Base-by-base conservation (phyloP, 2,888 invertebrate genomes). In the Acleris laterana region DNA sequence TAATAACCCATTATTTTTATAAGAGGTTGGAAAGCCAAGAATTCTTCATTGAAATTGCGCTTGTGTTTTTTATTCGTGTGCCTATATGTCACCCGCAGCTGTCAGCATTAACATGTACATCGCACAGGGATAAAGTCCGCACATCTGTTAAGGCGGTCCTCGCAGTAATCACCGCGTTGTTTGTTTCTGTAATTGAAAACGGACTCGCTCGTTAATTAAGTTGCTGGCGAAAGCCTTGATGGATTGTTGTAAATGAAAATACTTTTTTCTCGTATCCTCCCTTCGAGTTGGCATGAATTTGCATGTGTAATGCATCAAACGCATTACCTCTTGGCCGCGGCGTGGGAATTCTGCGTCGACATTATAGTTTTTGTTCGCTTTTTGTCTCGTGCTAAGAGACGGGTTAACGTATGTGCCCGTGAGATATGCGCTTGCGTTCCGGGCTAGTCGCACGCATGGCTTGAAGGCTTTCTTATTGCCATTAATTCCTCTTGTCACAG, bases 131-230 rank as follows among this genome's bases (percentile, higher is more conserved):
- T 66, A 66, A 56, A 61, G 46, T 20, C 60, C 20, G 61, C 62
- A 57, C 66, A 62, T 66, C 62, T 66, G 57, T 57, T 50, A 65
- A 69, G 61, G 69, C 70, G 70, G 71, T 74, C 59, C 64, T 57
- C 68, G 77, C 78, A 79, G 80, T 82, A 81, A 81, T 80, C 76
- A 82, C 80, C 77, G 73, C 75, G 79, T 80, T 84, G 81, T 89
- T 88, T 88, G 87, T 89, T 89, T 87, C 81, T 88, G 81, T 89
- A 90, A 90, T 90, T 90, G 88, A 88, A 89, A 84, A 82, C 78
- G 77, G 79, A 78, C 77, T 78, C 71, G 74, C 73, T 77, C 78
- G 84, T 84, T 90, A 89, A 91, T 90, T 86, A 87, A 89, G 85
- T 85, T 84, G 83, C 81, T 76, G 80, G 82, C 80, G 81, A 87